phyloP scores from a whole-genome alignment of 2,888 invertebrate genomes.

The Pollenia angustigena region DNA sequence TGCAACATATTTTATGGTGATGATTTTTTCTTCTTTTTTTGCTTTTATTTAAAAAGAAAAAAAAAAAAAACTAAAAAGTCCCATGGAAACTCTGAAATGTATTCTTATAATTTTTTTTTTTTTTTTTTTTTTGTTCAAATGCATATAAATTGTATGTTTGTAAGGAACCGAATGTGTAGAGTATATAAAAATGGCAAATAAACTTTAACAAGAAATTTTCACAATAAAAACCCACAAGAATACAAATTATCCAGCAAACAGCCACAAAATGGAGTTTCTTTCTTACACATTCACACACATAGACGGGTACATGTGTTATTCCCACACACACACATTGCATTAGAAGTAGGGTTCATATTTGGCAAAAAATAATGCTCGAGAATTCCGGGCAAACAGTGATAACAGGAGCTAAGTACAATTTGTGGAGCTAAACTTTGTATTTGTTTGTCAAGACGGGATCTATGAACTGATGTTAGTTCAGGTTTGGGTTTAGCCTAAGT shows the following conservation, averaged over 20 bases:
- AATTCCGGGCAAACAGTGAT: too few species aligned
- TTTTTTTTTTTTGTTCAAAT: conserved; percentile 28
- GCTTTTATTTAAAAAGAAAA: background rate
- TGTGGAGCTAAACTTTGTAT: too few species aligned
- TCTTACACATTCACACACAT: conserved; percentile 54
- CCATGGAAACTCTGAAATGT: conserved; percentile 46
- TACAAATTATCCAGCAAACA: conserved; percentile 79
- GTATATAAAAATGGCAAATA: conserved; percentile 65
- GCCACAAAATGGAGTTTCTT: conserved; percentile 76
- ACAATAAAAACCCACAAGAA: conserved; percentile 81
- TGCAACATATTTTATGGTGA: conserved; percentile 56
- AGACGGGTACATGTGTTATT: conserved; percentile 10
- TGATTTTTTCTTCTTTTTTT: background rate
- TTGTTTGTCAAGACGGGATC: too few species aligned
- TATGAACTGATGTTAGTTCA: too few species aligned
- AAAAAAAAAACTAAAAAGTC: conserved; percentile 25
- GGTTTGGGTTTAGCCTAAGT: too few species aligned
- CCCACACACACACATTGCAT: conserved; percentile 25
- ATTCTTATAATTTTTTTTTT: conserved; percentile 1
- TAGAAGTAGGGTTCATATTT: background rate
- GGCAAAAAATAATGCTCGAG: too few species aligned
- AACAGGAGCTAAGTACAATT: too few species aligned
- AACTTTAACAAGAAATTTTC: conserved; percentile 74
- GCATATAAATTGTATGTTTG: conserved; percentile 42
- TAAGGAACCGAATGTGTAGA: conserved; percentile 39